Evolutionary conservation across 2,797 vertebrate species (phyloP).

Genomic region (Sebastes nivosus): DNA sequence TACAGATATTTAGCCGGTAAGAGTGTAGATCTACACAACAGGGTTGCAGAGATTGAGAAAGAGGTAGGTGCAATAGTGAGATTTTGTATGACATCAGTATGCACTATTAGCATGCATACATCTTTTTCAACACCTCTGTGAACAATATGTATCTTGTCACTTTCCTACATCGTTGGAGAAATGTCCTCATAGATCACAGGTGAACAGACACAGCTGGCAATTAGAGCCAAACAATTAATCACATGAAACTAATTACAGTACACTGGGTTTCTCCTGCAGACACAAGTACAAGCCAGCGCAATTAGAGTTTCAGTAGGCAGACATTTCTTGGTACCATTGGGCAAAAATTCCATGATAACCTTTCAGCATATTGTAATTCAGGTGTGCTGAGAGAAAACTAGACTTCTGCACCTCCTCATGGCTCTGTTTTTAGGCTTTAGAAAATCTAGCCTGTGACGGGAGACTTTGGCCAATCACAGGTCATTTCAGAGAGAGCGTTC

Average conservation of each 20-base stretch:
- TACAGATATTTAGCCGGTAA: slow-evolving; percentile 25
- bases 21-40: neutral
- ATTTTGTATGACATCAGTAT: neutral
- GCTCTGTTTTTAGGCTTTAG: too few relatives aligned
- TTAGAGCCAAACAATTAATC: slow-evolving; percentile 6
- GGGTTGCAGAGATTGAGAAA: neutral
- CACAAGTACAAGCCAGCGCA: neutral
- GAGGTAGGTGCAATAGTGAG: neutral
- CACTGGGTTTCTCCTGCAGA: neutral
- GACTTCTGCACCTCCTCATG: too few relatives aligned
- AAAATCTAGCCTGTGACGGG: too few relatives aligned
- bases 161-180: neutral
- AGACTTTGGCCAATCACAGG: too few relatives aligned
- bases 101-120: neutral
- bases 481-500: too few relatives aligned
- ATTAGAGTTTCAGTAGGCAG: neutral
- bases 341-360: too few relatives aligned
- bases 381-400: too few relatives aligned
- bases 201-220: slow-evolving; percentile 4
- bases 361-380: too few relatives aligned
- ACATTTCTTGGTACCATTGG: too few relatives aligned
- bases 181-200: neutral
- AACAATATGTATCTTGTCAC: neutral
- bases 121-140: neutral
- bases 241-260: slow-evolving; percentile 14